Base-by-base conservation (phyloP, 2,888 invertebrate species). In the Hipparchia semele region DNA sequence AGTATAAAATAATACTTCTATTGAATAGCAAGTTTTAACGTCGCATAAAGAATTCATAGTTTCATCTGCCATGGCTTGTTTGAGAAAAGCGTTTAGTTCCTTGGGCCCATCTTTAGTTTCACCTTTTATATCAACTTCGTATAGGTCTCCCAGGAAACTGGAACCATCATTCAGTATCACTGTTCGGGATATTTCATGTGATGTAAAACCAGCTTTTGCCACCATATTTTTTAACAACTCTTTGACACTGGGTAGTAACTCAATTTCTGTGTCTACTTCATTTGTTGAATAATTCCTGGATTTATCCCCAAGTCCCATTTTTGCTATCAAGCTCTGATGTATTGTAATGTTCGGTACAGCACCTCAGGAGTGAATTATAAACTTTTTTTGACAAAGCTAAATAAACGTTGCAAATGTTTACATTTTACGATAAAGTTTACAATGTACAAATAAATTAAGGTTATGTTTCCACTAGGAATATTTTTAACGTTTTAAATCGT, bases 71-170 rank as follows among this genome's bases (percentile, higher is more conserved):
- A 81, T 75, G 9, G 81, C 78, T 2, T 79, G 79, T 76, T 90
- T 90, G 1, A 87, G 74, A 66, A 89, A 90, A n/a, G 90, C 73
- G 33, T 86, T 79, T 0, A 82, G 80, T 77, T 85, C 84, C 75
- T 86, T 85, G 0, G 77, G 68, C 0, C 84, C 86, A 2, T 79
- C 66, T 5, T 73, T 73, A 0, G 87, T 86, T 78, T 79, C 75
- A 8, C 87, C 90, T 77, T 80, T 83, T 4, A 89, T 76, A 54
- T 85, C 80, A 6, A 87, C 78, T 80, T 84, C 85, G 66, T 80
- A 84, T 2, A 89, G 72, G 4, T 75, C 70, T 2, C 83, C 87
- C 1, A 89, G 76, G 70, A 83, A 90, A 74, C 84, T 89, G 0
- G 84, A 87, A 12, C 90, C 89, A 49, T 83, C 80, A 3, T 85